Base-by-base conservation (phyloP, 1,140 invertebrate genomes). In the Hyposmocoma kahamanoa region DNA sequence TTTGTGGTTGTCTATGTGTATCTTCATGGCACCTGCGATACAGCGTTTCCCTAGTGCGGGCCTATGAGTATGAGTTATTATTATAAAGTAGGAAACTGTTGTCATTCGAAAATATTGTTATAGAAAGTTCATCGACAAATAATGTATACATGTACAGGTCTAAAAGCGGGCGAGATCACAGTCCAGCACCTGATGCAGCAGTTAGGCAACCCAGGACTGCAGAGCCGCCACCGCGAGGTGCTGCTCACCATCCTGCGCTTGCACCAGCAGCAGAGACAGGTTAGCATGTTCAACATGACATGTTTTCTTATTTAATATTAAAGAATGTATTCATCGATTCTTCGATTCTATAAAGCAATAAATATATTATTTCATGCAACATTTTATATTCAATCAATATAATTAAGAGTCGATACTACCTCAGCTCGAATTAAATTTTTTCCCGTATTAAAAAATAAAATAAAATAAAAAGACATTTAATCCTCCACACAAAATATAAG, bases 161-260 rank as follows among this genome's bases (percentile, higher is more conserved):
- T 93, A 53, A 90, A 91, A 59, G 88, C 90, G 18, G 93, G 92
- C 42, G 91, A 93, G 70, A 90, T 94, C n/a, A 92, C 92, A 1
- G 88, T 88, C 18, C 90, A 91, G 59, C 89, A 92, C 68, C 79
- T 94, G 30, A 90, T 93, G 59, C 92, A 94, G 62, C 93, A 95
- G 71, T 79, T 94, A 17, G 88, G 87, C 49, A 94, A 92, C 81
- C 90, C 92, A 0, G 91, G 88, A 9, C 89, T 91, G 82, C 91
- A 92, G 62, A 90, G 87, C 66, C 90, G 90, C 13, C 91, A 94
- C 56, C 89, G 91, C 26, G 93, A 95, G 53, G 82, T 94, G 49
- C 86, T 95, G 49, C 85, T 90, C 22, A 90, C 90, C 36, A 93
- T 94, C 53, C 75, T 89, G 5, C 89, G 90, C 54, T 87, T 90